phyloP scores from a whole-genome alignment of 2,113 vertebrate genomes.

The Colossoma macropomum region DNA sequence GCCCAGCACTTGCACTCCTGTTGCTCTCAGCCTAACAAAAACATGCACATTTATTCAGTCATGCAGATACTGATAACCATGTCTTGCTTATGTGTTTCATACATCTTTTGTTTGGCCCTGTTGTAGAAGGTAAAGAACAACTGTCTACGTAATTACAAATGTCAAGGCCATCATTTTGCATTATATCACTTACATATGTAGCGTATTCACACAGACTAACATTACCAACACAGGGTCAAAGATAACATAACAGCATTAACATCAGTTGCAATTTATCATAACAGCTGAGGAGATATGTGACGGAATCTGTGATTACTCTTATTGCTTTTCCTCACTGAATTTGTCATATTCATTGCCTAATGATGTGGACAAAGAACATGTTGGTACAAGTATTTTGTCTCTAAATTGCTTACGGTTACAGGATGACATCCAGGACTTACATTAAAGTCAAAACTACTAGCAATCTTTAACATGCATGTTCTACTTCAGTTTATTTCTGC shows the following conservation, averaged over 20 bases:
- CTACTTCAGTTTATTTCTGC: no score
- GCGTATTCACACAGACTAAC: not conserved
- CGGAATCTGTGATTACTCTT: not conserved
- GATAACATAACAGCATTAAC: not conserved
- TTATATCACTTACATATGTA: not conserved
- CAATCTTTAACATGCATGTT: no score
- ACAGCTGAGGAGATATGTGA: not conserved
- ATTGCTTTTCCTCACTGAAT: not conserved
- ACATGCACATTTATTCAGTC: no score
- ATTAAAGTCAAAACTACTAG: no score
- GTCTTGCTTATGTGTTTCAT: not conserved
- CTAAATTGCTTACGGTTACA: no score
- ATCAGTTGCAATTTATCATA: not conserved
- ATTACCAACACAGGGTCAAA: constrained; percentile 13
- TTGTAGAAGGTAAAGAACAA: constrained; percentile 7
- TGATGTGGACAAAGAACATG: not conserved
- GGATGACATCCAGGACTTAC: no score
- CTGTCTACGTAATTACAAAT: not conserved
- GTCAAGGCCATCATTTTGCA: not conserved
- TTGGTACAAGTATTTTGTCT: not conserved
- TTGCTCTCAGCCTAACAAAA: no score
- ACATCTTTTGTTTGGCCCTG: not conserved
- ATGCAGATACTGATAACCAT: not conserved
- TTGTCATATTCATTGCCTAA: not conserved
- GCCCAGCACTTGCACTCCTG: not conserved